Evolutionary conservation across 2,888 invertebrate species (phyloP).

Genomic region (Folsomia manolachei): DNA sequence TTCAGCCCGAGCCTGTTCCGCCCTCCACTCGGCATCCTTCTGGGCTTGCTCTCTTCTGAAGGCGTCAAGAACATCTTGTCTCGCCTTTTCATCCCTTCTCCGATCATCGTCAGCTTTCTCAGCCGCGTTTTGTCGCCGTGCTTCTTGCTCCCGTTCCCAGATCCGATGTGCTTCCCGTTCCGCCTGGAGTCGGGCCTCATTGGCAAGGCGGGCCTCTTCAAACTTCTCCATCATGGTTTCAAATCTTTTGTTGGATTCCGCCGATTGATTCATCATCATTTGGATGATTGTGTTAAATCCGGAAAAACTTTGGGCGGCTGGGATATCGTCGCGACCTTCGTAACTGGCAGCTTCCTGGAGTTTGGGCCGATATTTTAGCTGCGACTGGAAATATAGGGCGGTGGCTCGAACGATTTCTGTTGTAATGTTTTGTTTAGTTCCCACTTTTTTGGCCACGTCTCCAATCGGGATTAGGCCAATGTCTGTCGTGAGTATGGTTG

Average conservation of each 20-base stretch:
- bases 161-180: neutral
- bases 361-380: conserved; percentile 16
- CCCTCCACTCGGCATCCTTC: neutral
- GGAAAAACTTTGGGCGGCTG: neutral
- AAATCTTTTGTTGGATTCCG: conserved; percentile 4
- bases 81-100: neutral
- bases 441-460: conserved; percentile 28
- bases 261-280: conserved; percentile 4
- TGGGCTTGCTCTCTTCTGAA: neutral
- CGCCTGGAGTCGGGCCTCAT: neutral
- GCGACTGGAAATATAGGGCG: conserved; percentile 16
- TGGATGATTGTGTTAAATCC: conserved; percentile 1
- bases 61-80: neutral
- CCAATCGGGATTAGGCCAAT: conserved; percentile 31
- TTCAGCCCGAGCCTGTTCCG: neutral
- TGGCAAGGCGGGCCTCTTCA: neutral
- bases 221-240: conserved; percentile 11
- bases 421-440: conserved; percentile 19
- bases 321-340: neutral
- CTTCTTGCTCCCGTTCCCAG: neutral
- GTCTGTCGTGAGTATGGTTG: conserved; percentile 21
- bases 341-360: neutral
- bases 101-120: neutral
- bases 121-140: neutral
- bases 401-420: conserved; percentile 29